Evolutionary conservation across 2,797 vertebrate species (phyloP).

Genomic region (Vireo griseus): DNA sequence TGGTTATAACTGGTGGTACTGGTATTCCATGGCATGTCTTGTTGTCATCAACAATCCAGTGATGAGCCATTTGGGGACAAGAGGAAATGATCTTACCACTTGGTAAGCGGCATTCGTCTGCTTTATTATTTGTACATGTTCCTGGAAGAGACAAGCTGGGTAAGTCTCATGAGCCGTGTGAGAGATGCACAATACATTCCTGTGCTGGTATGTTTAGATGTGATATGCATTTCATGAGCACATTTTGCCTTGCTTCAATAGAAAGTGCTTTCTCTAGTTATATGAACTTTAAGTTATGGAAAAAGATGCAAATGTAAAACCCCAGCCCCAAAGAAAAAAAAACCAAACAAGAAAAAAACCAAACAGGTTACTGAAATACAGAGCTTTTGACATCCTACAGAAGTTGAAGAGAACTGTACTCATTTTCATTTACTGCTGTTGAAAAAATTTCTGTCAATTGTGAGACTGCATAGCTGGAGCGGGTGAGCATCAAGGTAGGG

Average conservation of each 20-base stretch:
- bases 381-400: neutral
- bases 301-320: neutral
- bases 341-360: no score
- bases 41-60: conserved; percentile 65
- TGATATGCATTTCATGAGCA: neutral
- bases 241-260: neutral
- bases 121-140: conserved; percentile 70
- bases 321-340: neutral
- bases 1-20: neutral
- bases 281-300: neutral
- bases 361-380: neutral
- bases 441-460: neutral
- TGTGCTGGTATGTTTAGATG: neutral
- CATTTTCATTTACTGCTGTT: neutral
- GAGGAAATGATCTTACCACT: conserved; percentile 57
- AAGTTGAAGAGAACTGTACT: neutral
- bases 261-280: neutral
- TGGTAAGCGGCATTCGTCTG: conserved; percentile 76
- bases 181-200: neutral
- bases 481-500: neutral
- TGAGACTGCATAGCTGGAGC: neutral
- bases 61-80: conserved; percentile 70
- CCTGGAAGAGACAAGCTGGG: conserved; percentile 49
- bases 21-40: conserved; percentile 1
- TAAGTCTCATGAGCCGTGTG: neutral